Evolutionary conservation across 2,888 invertebrate genomes (phyloP).

Genomic region (Agriotes lineatus): DNA sequence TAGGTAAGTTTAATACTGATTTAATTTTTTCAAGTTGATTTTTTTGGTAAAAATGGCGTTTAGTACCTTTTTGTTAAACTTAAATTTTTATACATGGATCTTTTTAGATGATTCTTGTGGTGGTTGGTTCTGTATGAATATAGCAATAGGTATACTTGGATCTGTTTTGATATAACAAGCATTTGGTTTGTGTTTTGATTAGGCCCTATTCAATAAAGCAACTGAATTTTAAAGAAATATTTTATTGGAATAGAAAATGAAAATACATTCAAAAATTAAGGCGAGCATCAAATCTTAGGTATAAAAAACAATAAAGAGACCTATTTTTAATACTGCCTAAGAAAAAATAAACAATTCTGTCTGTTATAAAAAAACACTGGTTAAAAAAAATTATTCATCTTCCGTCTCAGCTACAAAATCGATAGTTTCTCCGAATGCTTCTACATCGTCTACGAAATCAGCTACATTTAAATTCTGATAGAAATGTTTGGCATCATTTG

Average conservation of each 20-base stretch:
- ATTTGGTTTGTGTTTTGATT: too few relatives aligned
- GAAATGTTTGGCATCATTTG: constrained; percentile 25
- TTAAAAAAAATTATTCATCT: too few relatives aligned
- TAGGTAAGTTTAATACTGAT: not conserved
- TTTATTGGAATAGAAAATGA: too few relatives aligned
- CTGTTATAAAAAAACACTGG: too few relatives aligned
- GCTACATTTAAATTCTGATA: constrained; percentile 20
- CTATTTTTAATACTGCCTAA: too few relatives aligned
- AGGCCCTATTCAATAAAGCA: too few relatives aligned
- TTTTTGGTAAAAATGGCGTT: constrained; percentile 8
- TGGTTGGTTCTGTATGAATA: not conserved
- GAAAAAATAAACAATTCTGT: too few relatives aligned
- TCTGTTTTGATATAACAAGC: too few relatives aligned
- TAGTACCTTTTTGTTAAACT: not conserved
- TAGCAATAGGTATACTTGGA: not conserved
- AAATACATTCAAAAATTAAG: too few relatives aligned
- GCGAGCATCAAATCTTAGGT: too few relatives aligned
- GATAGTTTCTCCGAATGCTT: constrained; percentile 3
- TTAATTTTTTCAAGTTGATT: constrained; percentile 4
- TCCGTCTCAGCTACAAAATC: constrained; percentile 4
- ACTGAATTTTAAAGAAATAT: too few relatives aligned
- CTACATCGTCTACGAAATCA: constrained; percentile 20
- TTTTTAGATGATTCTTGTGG: not conserved
- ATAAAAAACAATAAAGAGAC: too few relatives aligned
- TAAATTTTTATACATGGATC: not conserved